Evolutionary conservation across 2,113 vertebrate genomes (phyloP).

Genomic region (Phrynosoma platyrhinos): DNA sequence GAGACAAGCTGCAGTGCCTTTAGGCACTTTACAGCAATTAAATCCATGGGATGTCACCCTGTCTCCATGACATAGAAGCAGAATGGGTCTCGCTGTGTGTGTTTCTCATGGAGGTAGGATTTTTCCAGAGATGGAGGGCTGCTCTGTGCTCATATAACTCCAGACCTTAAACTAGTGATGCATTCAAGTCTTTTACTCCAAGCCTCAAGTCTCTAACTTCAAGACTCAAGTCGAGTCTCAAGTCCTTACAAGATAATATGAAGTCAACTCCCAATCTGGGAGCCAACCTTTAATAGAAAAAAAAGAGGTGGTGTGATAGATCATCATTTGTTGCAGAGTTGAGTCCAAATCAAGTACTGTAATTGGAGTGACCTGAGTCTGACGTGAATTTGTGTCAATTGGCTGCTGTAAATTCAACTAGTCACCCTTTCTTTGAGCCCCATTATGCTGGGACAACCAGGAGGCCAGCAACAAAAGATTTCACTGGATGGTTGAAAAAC

Average conservation of each 20-base stretch:
- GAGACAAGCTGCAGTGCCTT: slow-evolving; percentile 58
- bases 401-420: no score
- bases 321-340: no score
- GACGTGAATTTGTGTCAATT: no score
- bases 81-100: neutral
- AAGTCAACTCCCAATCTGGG: neutral
- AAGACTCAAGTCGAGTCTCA: no score
- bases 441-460: neutral
- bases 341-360: no score
- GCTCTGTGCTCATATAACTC: no score
- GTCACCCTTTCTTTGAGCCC: neutral
- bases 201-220: no score
- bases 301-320: neutral
- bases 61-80: slow-evolving; percentile 59
- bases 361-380: no score
- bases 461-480: neutral
- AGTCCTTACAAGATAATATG: no score
- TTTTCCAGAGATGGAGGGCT: no score
- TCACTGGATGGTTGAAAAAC: neutral
- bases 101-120: neutral
- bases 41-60: slow-evolving; percentile 36
- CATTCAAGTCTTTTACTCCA: no score
- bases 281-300: neutral
- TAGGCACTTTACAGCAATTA: slow-evolving; percentile 59
- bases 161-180: no score